Base-by-base conservation (phyloP, 1,140 invertebrate species). In the Ctenoplectra terminalis region DNA sequence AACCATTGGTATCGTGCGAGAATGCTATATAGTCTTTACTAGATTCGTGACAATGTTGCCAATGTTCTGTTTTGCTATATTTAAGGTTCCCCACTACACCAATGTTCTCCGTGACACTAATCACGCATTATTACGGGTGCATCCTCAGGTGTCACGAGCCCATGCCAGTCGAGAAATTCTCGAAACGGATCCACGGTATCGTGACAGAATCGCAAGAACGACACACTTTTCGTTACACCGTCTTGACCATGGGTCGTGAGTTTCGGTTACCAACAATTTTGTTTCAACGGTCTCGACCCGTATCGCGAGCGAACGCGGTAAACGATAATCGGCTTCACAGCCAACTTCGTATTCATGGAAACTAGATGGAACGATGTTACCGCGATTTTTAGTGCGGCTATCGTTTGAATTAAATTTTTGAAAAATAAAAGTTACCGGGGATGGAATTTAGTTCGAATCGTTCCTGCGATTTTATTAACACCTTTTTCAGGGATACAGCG, bases 321-420 rank as follows among this genome's bases (percentile, higher is more conserved):
- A 84, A 67, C 76, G 74, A 86, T 86, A 70, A 26, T 48, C 56
- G 37, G 76, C 71, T 78, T 69, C 54, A 46, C 60, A 56, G 52
- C 52, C n/a, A 58, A 77, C 75, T 86, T 86, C 85, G 78, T 82
- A 81, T 86, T 81, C 71, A 75, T 84, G 71, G 50, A 78, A 70
- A 52, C 43, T 61, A 64, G 56, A 67, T 67, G 34, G 48, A 66
- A 40, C 31, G 66, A 46, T 20, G 31, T 69, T 66, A 60, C 71
- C 79, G 50, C 61, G 72, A 58, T 69, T 58, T 60, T 85, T 52
- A 29, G 31, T 63, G 20, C 37, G 2, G 17, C 56, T 17, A 79
- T 48, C 58, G 34, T 52, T 67, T 0, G 29, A 63, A 63, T 50
- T 17, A 20, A 37, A 63, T 20, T 48, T 5, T 20, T 26, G 1